phyloP scores from a whole-genome alignment of 2,888 invertebrate species.

The Nineta flava region DNA sequence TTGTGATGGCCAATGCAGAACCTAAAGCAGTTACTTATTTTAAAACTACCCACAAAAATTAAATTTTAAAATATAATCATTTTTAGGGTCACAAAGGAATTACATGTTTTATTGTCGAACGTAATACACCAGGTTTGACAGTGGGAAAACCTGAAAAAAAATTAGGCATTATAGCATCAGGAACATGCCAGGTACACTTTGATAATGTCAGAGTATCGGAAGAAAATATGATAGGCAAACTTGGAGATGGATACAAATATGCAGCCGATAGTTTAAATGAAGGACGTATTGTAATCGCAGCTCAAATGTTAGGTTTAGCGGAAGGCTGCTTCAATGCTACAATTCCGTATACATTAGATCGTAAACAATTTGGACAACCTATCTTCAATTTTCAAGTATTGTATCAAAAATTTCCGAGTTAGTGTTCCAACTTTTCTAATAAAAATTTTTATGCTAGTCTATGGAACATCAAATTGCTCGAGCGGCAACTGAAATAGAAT shows the following conservation, averaged over 20 bases:
- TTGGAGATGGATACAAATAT: conserved; percentile 91
- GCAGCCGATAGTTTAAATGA: conserved; percentile 92
- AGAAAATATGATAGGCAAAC: conserved; percentile 65
- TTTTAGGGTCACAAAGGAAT: conserved; percentile 86
- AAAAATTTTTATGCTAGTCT: conserved; percentile 37
- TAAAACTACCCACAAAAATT: neutral
- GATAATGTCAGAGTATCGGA: conserved; percentile 86
- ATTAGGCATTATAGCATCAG: conserved; percentile 79
- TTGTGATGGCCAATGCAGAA: conserved; percentile 90
- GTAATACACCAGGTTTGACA: conserved; percentile 71
- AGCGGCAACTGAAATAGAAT: conserved; percentile 75
- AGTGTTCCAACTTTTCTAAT: neutral
- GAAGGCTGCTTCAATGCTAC: conserved; percentile 91
- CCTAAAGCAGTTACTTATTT: conserved; percentile 50
- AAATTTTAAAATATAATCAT: conserved; percentile 1
- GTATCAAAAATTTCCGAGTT: no score
- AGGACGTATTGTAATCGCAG: conserved; percentile 75
- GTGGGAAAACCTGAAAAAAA: conserved; percentile 90
- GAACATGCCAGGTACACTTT: conserved; percentile 87
- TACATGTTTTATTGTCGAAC: conserved; percentile 87
- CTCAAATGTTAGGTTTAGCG: conserved; percentile 89
- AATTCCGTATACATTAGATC: conserved; percentile 84
- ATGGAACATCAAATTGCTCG: conserved; percentile 93
- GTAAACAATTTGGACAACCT: conserved; percentile 84
- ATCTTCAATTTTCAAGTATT: conserved; percentile 85